phyloP scores from a whole-genome alignment of 2,113 vertebrate genomes.

The Taurulus bubalis region DNA sequence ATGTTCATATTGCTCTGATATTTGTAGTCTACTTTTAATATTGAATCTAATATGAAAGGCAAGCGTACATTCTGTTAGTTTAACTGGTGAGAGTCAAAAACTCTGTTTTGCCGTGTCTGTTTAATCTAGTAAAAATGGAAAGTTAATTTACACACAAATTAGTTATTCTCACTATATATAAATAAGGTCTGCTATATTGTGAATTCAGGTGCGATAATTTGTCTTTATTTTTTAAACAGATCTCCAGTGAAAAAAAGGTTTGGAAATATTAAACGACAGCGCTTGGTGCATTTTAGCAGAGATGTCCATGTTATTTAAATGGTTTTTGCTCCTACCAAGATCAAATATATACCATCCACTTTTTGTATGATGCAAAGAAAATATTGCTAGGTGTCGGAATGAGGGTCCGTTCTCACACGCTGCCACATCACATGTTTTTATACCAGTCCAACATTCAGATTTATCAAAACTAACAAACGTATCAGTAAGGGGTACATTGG shows the following conservation, averaged over 20 bases:
- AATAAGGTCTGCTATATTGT: no score
- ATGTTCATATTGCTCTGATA: no score
- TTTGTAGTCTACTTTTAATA: no score
- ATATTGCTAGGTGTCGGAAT: not conserved
- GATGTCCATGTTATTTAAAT: not conserved
- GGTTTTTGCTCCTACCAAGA: conserved; percentile 1
- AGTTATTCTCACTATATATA: no score
- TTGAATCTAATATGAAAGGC: no score
- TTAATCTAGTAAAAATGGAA: no score
- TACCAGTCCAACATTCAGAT: not conserved
- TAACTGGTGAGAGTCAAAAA: no score
- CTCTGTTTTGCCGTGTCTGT: no score
- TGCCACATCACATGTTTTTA: not conserved
- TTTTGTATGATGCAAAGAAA: not conserved
- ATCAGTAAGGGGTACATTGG: not conserved
- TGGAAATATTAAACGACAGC: not conserved
- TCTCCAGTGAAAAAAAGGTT: not conserved
- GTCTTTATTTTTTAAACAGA: no score
- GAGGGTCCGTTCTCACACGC: not conserved
- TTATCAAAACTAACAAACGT: not conserved
- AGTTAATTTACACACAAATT: no score
- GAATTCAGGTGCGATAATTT: no score
- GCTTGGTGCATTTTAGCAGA: not conserved
- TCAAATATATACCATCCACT: not conserved
- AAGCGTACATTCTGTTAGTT: no score